A percentile compares a stretch with the other conserved stretches of the same genome.
These are phyloP conservation scores for Holothuria glaberrima DNA, from an alignment of 35 echinoderm and acorn worm species.

Conservation along the genomic window DNA sequence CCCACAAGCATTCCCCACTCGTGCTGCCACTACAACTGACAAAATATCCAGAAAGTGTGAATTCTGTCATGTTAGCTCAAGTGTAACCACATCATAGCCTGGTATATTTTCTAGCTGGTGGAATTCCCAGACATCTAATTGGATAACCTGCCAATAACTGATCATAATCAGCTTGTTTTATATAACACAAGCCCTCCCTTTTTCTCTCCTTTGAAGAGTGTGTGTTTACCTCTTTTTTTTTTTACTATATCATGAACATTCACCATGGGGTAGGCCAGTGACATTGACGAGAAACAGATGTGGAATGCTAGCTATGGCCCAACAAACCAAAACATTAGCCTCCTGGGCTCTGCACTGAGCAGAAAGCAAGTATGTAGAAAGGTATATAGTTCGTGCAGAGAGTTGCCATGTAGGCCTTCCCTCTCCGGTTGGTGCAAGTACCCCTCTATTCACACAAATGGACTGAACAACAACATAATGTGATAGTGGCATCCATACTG, in stretches of 20 bases:
- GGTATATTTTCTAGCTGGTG: not conserved
- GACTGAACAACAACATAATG: too few species aligned
- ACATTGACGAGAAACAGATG: constrained; percentile 41
- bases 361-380: constrained; percentile 9
- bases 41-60: not conserved
- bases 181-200: constrained; percentile 2
- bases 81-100: not conserved
- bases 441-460: too few species aligned
- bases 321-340: not conserved
- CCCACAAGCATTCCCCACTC: too few species aligned
- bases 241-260: not conserved
- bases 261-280: constrained; percentile 16
- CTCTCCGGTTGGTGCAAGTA: too few species aligned
- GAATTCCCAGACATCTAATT: constrained; percentile 32
- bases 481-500: too few species aligned
- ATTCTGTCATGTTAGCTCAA: constrained; percentile 10
- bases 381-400: too few species aligned
- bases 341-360: not conserved
- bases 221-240: not conserved
- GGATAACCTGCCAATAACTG: constrained; percentile 44
- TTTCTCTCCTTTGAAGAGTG: not conserved
- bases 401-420: too few species aligned
- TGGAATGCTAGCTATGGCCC: constrained; percentile 27
- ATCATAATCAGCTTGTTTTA: constrained; percentile 20
- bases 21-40: too few species aligned